Base-by-base conservation (phyloP, 1,140 invertebrate species). In the Mesaphorura yosii region DNA sequence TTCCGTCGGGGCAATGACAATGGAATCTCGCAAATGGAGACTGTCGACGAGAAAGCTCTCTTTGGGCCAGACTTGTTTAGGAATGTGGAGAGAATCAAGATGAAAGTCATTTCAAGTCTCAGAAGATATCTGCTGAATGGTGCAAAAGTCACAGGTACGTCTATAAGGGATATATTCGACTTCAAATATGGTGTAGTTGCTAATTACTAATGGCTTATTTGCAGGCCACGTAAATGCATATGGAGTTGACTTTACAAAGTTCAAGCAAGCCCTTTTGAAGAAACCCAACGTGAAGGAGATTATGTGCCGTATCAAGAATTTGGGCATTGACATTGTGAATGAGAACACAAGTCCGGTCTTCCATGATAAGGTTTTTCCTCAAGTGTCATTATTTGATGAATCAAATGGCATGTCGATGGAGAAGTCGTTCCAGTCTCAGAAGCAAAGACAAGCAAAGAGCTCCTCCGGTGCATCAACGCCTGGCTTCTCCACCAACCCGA, bases 141-240 rank as follows among this genome's bases (percentile, higher is more conserved):
- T 6, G 44, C 54, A 20, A 59, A 59, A 52, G 53, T 57, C 7
- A 56, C 45, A 57, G 60, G 60, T 62, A 37, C 42, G 28, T 1
- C 3, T 17, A 37, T 19, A 19, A 46, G 17, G 19, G 5, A 4
- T 25, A n/a, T 23, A 38, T 37, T 38, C 26, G 6, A 12, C 7
- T 46, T n/a, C 23, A 46, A 6, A 46, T 25, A 46, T 46, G 22
- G 7, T 20, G 6, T 48, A 10, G 14, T 48, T n/a, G 7, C 48
- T 39, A 7, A 27, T 12, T 12, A n/a, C 26, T 51, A 28, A 42
- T 50, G 40, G 6, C 23, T 37, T 26, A 5, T 26, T 51, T 28
- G n/a, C 31, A 62, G 60, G 57, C n/a, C 60, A 62, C 44, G 27
- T 62, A 6, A 62, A 62, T 46, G 41, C 56, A 12, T 62, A 62